Percentiles rank a stretch among this genome's conserved stretches.
Evolutionary conservation across 2,113 vertebrate genomes (phyloP).

Genomic region (Siphamia tubifer): DNA sequence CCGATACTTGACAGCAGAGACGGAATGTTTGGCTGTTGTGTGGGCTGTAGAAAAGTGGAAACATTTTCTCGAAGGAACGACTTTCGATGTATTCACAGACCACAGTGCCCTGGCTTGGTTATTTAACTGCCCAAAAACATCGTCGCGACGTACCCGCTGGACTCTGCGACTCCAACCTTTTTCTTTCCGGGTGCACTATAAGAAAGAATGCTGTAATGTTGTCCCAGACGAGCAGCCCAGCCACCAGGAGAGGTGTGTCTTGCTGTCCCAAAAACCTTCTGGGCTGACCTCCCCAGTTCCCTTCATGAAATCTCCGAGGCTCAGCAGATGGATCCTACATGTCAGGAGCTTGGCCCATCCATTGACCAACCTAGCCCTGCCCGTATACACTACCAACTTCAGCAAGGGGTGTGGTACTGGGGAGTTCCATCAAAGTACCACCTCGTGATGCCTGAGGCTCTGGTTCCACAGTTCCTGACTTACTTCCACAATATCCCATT

Average conservation of each 20-base stretch:
- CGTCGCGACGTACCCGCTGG: background rate
- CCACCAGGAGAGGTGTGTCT: background rate
- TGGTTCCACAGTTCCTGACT: conserved; percentile 2
- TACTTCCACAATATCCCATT: conserved; percentile 20
- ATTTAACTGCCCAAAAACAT: background rate
- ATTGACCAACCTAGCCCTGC: background rate
- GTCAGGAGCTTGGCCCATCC: background rate
- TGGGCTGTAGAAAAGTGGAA: background rate
- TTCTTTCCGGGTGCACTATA: background rate
- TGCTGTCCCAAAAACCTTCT: background rate
- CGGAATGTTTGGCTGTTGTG: background rate
- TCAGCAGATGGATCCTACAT: background rate
- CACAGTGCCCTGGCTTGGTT: background rate
- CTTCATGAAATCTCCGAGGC: background rate
- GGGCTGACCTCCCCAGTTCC: background rate
- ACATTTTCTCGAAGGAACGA: background rate
- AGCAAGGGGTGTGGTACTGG: background rate
- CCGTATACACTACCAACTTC: background rate
- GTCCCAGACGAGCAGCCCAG: background rate
- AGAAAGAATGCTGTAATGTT: background rate
- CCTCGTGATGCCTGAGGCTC: conserved; percentile 2
- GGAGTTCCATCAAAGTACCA: background rate
- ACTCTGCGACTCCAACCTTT: background rate
- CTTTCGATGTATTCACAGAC: background rate
- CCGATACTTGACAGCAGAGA: background rate